These are phyloP conservation scores for Dryobates pubescens DNA, from an alignment of 2,797 vertebrate genomes.

Conservation along the genomic window DNA sequence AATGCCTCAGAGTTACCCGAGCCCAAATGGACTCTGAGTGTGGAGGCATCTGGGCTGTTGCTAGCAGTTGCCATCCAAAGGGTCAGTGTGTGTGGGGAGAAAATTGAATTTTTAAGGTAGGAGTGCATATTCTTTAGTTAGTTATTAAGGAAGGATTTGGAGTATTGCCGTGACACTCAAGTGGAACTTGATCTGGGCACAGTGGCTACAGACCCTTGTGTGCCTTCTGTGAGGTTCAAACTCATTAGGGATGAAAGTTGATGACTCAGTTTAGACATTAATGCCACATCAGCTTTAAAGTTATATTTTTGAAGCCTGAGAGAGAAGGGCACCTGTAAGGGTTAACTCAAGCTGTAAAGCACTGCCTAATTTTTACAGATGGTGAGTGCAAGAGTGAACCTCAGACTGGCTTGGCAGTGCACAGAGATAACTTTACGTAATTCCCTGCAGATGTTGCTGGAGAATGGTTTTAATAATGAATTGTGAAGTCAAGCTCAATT, in stretches of 20 bases:
- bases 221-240: not conserved
- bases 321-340: constrained; percentile 11
- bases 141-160: not conserved
- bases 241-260: not conserved
- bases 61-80: not conserved
- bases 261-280: not conserved
- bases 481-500: constrained; percentile 53
- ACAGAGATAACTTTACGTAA: constrained; percentile 65
- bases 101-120: not conserved
- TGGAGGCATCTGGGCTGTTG: not conserved
- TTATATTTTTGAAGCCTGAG: not conserved
- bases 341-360: constrained; percentile 47
- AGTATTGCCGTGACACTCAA: not conserved
- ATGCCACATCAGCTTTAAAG: not conserved
- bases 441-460: constrained; percentile 72
- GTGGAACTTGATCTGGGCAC: not conserved
- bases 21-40: not conserved
- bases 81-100: not conserved
- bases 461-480: constrained; percentile 68
- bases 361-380: constrained; percentile 61
- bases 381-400: constrained; percentile 52
- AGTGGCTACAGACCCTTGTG: not conserved
- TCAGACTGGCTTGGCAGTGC: constrained; percentile 61
- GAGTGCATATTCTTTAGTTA: not conserved
- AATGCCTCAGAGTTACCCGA: not conserved